A percentile compares a stretch with the other conserved stretches of the same genome.
Evolutionary conservation across 2,113 vertebrate species (phyloP).

Genomic region (Myiagra hebetior): DNA sequence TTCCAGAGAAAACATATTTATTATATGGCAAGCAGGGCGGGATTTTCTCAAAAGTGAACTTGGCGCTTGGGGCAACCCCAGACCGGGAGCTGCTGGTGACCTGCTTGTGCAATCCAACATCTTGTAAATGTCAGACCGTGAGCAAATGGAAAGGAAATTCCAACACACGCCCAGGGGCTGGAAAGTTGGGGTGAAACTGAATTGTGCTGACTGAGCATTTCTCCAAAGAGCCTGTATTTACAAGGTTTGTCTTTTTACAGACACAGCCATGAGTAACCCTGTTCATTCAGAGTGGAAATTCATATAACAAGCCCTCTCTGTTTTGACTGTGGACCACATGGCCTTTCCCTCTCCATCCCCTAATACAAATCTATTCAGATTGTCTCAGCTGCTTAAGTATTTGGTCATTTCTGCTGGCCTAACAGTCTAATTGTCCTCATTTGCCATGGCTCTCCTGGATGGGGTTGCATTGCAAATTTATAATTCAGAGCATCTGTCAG

Average conservation of each 20-base stretch:
- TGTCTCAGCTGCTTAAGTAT: background rate
- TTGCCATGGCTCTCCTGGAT: background rate
- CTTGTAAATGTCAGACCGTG: accelerated
- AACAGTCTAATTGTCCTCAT: background rate
- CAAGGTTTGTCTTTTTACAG: background rate
- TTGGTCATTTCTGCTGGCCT: background rate
- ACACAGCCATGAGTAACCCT: background rate
- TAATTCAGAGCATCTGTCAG: background rate
- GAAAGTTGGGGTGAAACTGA: background rate
- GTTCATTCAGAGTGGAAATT: background rate
- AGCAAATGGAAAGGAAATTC: background rate
- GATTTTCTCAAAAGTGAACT: background rate
- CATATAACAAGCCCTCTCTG: background rate
- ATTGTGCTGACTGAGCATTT: background rate
- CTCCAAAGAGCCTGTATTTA: background rate
- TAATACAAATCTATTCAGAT: background rate
- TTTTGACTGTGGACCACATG: background rate
- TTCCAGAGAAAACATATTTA: background rate
- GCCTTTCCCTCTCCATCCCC: background rate
- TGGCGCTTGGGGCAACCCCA: background rate
- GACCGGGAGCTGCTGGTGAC: background rate
- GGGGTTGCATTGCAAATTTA: background rate
- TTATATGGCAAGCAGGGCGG: background rate
- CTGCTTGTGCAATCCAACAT: background rate
- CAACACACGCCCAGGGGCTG: background rate